Evolutionary conservation across 2,888 invertebrate species (phyloP), one percentile per base, ranked within the genome.

Genomic region (Eupithecia subfuscata): DNA sequence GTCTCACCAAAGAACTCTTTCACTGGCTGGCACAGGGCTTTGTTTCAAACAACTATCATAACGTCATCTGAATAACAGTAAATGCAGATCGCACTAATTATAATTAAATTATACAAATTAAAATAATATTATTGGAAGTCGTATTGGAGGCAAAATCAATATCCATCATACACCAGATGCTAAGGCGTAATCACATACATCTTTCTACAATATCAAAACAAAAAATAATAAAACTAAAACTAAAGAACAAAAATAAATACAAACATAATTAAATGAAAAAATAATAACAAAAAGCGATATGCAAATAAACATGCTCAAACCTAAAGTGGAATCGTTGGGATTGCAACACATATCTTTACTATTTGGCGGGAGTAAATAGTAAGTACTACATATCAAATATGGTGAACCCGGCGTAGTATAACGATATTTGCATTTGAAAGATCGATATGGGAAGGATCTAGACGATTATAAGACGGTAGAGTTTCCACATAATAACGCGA

Each of bases 211-310:
- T 87, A 89, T 88, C 88, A 86, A 90, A 92, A 91, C 87, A 90
- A 90, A 88, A 91, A 89, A 87, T 87, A 89, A 85, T 84, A 88
- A 86, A 85, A 88, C 89, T 90, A 92, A 89, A 91, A 91, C 87
- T 89, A 90, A 89, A 90, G 89, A 90, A 91, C 92, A 92, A 93
- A 95, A 95, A 95, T 93, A 94, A 92, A 95, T 93, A 94, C 94
- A 94, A 94, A 95, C 95, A 94, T 90, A 94, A 93, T 92, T 91
- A 14, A 68, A 68, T 18, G 64, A 88, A 89, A 91, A 85, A 86
- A 87, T 1, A 85, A 86, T 85, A 84, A 83, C 86, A 89, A 86
- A 87, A 90, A 90, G 87, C 92, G 92, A 93, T 94, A 94, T 93
- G 94, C 94, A 94, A 94, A 94, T 92, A 89, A 88, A 86, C 85